A percentile compares a stretch with the other conserved stretches of the same genome.
Conservation (phyloP, 2,113 vertebrate genomes). For the Plestiodon gilberti region DNA sequence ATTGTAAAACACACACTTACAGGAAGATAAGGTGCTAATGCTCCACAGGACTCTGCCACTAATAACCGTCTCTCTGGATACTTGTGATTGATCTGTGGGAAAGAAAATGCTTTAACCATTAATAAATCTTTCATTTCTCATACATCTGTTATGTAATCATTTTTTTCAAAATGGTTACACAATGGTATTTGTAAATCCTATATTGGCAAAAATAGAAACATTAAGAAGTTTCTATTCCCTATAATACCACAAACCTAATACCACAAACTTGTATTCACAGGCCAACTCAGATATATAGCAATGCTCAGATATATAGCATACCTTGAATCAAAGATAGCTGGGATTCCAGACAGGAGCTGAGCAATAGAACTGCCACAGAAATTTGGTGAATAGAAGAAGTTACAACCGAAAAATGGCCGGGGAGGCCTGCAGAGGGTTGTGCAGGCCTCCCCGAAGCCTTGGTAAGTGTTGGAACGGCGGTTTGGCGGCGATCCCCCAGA, state of each 20-base stretch:
- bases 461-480: too few relatives aligned
- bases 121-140: neutral
- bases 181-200: neutral
- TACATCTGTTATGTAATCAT: neutral
- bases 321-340: neutral
- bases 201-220: neutral
- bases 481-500: too few relatives aligned
- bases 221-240: neutral
- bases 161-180: neutral
- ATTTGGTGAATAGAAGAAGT: neutral
- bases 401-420: too few relatives aligned
- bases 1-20: conserved; percentile 78
- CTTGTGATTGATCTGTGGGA: conserved; percentile 95
- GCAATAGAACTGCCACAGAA: neutral
- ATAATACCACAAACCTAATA: neutral
- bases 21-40: conserved; percentile 95
- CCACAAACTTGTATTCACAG: neutral
- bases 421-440: too few relatives aligned
- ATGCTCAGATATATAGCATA: neutral
- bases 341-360: neutral
- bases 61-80: conserved; percentile 96
- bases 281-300: too few relatives aligned
- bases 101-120: neutral
- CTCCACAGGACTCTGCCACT: conserved; percentile 97
- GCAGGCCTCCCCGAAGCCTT: too few relatives aligned